Conservation (phyloP, 2,113 vertebrate species). For the Coregonus clupeaformis region DNA sequence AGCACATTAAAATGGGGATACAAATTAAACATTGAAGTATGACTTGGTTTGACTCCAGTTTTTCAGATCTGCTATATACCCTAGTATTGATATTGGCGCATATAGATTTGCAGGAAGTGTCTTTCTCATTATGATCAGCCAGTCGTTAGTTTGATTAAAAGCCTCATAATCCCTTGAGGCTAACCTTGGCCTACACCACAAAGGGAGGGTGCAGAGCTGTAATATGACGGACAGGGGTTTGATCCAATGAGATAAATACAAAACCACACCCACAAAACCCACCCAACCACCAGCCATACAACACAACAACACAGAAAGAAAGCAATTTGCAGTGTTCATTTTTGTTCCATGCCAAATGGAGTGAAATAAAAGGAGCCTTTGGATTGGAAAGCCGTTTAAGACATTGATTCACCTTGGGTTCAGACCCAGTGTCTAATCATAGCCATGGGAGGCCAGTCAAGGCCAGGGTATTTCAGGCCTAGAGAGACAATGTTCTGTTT, state of each 20-base stretch:
- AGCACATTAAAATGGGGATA: conserved; percentile 39
- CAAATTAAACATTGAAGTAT: conserved; percentile 37
- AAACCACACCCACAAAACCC: conserved; percentile 24
- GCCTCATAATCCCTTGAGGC: conserved; percentile 26
- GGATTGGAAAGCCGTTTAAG: conserved; percentile 45
- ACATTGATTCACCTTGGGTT: conserved; percentile 72
- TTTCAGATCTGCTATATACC: conserved; percentile 7
- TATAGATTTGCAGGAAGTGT: conserved; percentile 37
- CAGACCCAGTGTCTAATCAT: conserved; percentile 69
- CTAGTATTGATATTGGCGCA: conserved; percentile 43
- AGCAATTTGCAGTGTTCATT: conserved; percentile 49
- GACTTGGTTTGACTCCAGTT: conserved; percentile 34
- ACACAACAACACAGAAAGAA: conserved; percentile 52
- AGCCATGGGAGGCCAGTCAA: conserved; percentile 69
- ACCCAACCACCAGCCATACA: conserved; percentile 22
- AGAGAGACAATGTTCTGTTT: conserved; percentile 61
- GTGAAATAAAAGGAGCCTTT: conserved; percentile 6
- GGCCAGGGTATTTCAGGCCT: conserved; percentile 62
- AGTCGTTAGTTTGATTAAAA: conserved; percentile 60
- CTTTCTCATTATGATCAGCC: conserved; percentile 35
- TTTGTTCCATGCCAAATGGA: conserved; percentile 56
- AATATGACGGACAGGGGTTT: conserved; percentile 23
- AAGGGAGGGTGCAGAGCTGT: conserved; percentile 9
- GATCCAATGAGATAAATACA: conserved; percentile 35
- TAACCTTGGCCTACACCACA: conserved; percentile 30